phyloP scores from a whole-genome alignment of 2,888 invertebrate species.

The Gnatocerus cornutus region DNA sequence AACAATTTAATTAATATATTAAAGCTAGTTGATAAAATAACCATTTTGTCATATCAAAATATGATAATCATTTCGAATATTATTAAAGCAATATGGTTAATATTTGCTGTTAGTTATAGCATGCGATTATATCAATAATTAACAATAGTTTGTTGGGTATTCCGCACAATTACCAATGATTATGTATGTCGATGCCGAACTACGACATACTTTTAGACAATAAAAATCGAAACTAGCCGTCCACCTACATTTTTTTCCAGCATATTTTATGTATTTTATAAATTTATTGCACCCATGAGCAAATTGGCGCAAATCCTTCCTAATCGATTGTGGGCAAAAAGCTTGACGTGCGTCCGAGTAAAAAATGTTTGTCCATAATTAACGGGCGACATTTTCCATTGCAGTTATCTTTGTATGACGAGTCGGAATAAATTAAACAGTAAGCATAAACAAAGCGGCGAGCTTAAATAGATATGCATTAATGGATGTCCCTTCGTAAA shows the following conservation, averaged over 20 bases:
- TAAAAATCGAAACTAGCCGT: too few relatives aligned
- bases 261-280: too few relatives aligned
- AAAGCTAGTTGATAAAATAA: background rate
- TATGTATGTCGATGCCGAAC: too few relatives aligned
- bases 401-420: conserved; percentile 61
- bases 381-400: conserved; percentile 48
- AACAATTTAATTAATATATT: too few relatives aligned
- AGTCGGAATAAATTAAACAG: conserved; percentile 64
- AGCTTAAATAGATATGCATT: conserved; percentile 64
- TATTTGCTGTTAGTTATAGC: background rate
- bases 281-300: too few relatives aligned
- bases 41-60: background rate
- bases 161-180: background rate
- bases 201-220: too few relatives aligned
- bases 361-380: conserved; percentile 45
- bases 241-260: too few relatives aligned
- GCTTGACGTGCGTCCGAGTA: conserved; percentile 20
- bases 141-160: background rate
- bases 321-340: too few relatives aligned
- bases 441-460: conserved; percentile 68
- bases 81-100: background rate
- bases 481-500: conserved; percentile 62
- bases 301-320: too few relatives aligned
- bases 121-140: background rate
- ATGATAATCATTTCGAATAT: background rate